Percentiles rank a stretch among this genome's conserved stretches.
Evolutionary conservation across 37 sponge, comb jelly and placozoan genomes (phyloP).

Genomic region (Aphrocallistes beatrix): DNA sequence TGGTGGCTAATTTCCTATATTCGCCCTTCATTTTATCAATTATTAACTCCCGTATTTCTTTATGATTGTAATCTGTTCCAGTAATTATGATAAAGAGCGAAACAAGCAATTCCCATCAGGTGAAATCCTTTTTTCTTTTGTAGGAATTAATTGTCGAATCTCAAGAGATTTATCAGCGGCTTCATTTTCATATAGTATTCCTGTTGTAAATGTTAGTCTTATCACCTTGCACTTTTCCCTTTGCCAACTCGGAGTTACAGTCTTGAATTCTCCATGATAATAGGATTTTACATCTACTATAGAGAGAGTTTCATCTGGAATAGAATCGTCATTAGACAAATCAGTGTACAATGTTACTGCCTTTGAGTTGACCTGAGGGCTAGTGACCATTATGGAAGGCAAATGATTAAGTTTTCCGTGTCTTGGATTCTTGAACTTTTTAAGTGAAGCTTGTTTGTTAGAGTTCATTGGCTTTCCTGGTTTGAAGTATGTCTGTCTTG

Average conservation of each 20-base stretch:
- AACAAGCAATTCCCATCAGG: conserved; percentile 12
- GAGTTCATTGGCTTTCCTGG: neutral
- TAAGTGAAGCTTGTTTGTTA: no score
- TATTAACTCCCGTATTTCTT: neutral
- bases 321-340: neutral
- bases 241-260: neutral
- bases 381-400: neutral
- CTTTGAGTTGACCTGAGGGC: neutral
- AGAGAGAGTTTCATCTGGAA: neutral
- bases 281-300: neutral
- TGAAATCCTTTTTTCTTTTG: neutral
- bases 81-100: neutral
- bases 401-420: neutral
- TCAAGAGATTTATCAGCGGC: neutral
- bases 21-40: neutral
- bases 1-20: neutral
- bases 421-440: no score
- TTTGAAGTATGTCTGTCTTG: neutral
- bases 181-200: neutral
- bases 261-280: neutral
- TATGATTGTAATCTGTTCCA: conserved; percentile 6
- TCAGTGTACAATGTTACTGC: neutral
- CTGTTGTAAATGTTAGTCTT: neutral
- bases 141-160: neutral
- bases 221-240: neutral